Base-by-base conservation (phyloP, 2,888 invertebrate genomes). In the Homarus gammarus region DNA sequence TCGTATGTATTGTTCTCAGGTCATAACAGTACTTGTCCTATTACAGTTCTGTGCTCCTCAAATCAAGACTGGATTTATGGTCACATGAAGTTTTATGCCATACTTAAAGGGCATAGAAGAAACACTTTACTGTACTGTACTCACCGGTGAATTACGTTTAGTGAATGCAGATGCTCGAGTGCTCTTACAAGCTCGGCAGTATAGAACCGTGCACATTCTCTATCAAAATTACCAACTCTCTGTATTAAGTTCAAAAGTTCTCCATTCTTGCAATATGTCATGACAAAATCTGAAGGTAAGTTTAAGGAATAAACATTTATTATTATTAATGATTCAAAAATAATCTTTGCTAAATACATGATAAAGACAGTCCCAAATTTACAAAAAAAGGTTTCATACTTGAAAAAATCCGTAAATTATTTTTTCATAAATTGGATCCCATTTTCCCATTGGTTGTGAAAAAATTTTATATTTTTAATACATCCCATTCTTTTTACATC, bases 241-340 rank as follows among this genome's bases (percentile, higher is more conserved):
- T 97, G 97, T 92, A 99, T 97, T 94, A 98, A 97, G 92, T 97
- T 96, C 93, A 99, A 94, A 90, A 99, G 95, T 94, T 99, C 99
- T 89, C 99, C 99, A 93, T 98, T 97, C 94, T 97, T 97, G 87
- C 99, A 99, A 94, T 97, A 98, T 31, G 97, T 97, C 93, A 99
- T 95, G 31, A 98, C 99, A 95, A 99, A 99, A 95, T 98, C 95
- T 95, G 91, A 2, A 72, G 5, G 0, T 33, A 31, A 87, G 79
- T 90, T 92, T 84, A 92, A 92, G 92, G 86, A 87, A 86, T 31
- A 81, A 8, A 61, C n/a, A 6, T 8, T 18, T 6, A 22, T 64
- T 84, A 40, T 84, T 49, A 49, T 22, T 31, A 49, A 33, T 31
- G 40, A 40, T 73, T 22, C 10, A 15, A 68, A n/a, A 5, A 68